phyloP scores from a whole-genome alignment of 2,113 vertebrate genomes.

The Fregata magnificens region DNA sequence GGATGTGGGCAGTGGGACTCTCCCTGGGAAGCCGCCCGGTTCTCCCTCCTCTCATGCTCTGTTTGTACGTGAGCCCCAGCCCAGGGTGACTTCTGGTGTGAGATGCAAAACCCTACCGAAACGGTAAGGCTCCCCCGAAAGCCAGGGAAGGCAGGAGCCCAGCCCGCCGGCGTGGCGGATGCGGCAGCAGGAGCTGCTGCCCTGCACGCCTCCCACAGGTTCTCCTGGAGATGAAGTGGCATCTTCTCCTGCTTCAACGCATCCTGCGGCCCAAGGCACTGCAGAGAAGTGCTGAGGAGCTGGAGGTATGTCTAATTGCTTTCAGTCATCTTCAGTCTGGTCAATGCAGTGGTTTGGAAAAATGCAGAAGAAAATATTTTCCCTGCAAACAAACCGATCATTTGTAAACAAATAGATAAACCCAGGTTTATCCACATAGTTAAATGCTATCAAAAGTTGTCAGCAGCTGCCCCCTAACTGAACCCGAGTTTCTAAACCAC shows the following conservation, averaged over 20 bases:
- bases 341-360: neutral
- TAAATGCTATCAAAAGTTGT: neutral
- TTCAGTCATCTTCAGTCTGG: neutral
- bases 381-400: neutral
- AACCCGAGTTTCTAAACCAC: neutral
- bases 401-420: neutral
- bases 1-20: neutral
- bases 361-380: neutral
- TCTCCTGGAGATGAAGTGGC: neutral
- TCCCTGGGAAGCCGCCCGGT: neutral
- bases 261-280: accelerated
- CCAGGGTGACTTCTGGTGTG: neutral
- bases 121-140: neutral
- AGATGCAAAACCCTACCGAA: too few species aligned
- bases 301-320: neutral
- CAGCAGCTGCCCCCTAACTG: neutral
- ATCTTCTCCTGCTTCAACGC: neutral
- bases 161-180: neutral
- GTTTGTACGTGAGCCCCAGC: neutral
- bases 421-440: neutral
- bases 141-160: neutral
- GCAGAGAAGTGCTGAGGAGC: neutral
- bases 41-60: neutral
- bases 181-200: neutral
- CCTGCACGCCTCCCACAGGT: accelerated